phyloP scores from a whole-genome alignment of 2,797 vertebrate genomes.

The Cyprinodon diabolis region DNA sequence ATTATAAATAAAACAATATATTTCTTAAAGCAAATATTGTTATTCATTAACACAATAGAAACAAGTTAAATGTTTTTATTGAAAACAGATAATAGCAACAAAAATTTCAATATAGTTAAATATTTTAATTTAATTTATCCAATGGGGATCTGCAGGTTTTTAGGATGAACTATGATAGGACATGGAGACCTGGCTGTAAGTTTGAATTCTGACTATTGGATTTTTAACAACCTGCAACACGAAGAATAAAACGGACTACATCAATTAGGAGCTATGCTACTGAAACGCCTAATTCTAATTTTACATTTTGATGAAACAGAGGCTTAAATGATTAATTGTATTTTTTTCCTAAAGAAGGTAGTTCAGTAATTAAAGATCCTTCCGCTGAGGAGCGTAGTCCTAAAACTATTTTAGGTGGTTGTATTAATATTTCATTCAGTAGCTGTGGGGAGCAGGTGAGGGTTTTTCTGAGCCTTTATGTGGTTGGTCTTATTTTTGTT shows the following conservation, averaged over 20 bases:
- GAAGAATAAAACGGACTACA: not conserved
- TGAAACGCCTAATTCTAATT: not conserved
- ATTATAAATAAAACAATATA: too few relatives aligned
- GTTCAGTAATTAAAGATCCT: conserved; percentile 58
- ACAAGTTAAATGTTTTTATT: too few relatives aligned
- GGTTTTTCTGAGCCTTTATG: conserved; percentile 8
- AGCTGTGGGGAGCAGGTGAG: conserved; percentile 29
- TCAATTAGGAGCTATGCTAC: not conserved
- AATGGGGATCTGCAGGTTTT: not conserved
- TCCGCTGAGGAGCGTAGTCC: conserved; percentile 44
- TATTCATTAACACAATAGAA: too few relatives aligned
- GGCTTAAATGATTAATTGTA: conserved; percentile 20
- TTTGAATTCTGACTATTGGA: not conserved
- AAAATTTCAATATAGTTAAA: too few relatives aligned
- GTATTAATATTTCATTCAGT: conserved; percentile 61
- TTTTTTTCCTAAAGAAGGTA: conserved; percentile 28
- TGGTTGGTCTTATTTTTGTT: not conserved
- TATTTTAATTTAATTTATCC: not conserved
- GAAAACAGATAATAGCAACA: not conserved
- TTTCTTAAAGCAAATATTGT: too few relatives aligned
- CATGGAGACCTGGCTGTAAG: not conserved
- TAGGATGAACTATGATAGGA: not conserved
- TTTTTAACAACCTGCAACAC: not conserved
- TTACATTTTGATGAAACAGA: not conserved
- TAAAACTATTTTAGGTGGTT: conserved; percentile 43